Conservation (phyloP, 1,140 invertebrate genomes). For the Megalonaias nervosa region DNA sequence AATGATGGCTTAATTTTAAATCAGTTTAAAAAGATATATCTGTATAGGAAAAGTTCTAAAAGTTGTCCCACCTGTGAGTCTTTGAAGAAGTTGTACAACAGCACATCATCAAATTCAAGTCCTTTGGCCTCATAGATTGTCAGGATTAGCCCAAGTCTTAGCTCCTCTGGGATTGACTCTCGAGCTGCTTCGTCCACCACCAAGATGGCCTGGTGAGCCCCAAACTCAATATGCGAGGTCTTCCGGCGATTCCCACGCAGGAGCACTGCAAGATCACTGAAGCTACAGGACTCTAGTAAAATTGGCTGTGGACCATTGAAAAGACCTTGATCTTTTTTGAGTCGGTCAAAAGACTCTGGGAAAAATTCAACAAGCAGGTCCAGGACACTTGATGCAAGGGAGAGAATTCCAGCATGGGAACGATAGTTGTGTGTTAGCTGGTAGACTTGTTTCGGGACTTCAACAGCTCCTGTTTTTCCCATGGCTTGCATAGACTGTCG, state of each 20-base stretch:
- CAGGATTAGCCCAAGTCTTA: constrained; percentile 29
- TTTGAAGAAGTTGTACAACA: constrained; percentile 44
- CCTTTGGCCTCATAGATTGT: constrained; percentile 41
- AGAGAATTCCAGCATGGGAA: constrained; percentile 65
- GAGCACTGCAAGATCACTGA: constrained; percentile 52
- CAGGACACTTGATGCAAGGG: constrained; percentile 61
- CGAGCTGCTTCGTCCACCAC: constrained; percentile 42
- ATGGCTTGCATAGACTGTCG: constrained; percentile 46
- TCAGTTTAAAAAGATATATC: too few species aligned
- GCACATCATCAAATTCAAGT: constrained; percentile 38
- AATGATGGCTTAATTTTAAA: too few species aligned
- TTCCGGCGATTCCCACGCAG: constrained; percentile 60
- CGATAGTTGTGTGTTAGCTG: constrained; percentile 66
- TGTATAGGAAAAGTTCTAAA: too few species aligned
- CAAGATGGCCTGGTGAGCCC: constrained; percentile 46
- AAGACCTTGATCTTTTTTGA: constrained; percentile 62
- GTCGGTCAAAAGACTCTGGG: constrained; percentile 65
- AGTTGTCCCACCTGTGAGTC: constrained; percentile 25
- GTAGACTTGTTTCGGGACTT: constrained; percentile 53
- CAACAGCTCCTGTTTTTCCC: constrained; percentile 48
- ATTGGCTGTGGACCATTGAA: constrained; percentile 64
- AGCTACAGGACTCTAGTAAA: constrained; percentile 62
- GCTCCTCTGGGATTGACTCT: constrained; percentile 35
- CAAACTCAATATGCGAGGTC: constrained; percentile 53
- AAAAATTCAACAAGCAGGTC: constrained; percentile 65